Evolutionary conservation across 2,797 vertebrate genomes (phyloP).

Genomic region (Sebastes vulpes): DNA sequence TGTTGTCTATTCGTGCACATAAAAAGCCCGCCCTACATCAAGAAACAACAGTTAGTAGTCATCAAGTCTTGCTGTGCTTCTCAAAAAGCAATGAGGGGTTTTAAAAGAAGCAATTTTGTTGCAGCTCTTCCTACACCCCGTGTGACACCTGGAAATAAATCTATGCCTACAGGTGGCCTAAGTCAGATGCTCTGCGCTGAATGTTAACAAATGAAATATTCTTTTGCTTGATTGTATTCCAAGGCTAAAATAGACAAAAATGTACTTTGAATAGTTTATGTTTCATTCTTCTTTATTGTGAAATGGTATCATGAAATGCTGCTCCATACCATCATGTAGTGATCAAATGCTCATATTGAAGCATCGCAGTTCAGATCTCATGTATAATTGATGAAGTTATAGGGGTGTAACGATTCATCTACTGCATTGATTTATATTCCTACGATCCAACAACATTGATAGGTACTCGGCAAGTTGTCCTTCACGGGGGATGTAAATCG

Average conservation of each 20-base stretch:
- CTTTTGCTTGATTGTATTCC: background rate
- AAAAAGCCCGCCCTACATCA: constrained; percentile 9
- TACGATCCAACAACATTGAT: background rate
- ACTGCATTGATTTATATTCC: background rate
- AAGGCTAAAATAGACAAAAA: constrained; percentile 1
- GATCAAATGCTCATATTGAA: background rate
- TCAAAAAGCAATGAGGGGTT: constrained; percentile 25
- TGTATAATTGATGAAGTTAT: background rate
- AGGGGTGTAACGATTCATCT: background rate
- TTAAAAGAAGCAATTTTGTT: constrained; percentile 26
- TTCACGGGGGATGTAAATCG: background rate
- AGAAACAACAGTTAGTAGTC: constrained; percentile 19
- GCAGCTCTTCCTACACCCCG: background rate
- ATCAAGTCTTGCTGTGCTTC: constrained; percentile 27
- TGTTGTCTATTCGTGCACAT: constrained; percentile 4
- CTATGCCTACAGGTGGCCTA: constrained; percentile 11
- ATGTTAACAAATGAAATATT: background rate
- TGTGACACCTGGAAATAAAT: constrained; percentile 28
- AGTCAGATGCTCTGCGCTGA: constrained; percentile 25
- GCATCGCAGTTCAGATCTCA: background rate
- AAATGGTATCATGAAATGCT: background rate
- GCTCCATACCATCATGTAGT: background rate
- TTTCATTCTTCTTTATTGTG: background rate
- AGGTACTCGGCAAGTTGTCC: no score
- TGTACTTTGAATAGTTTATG: background rate